Percentiles rank a stretch among this genome's conserved stretches.
Conservation (phyloP, 1,140 invertebrate species). For the Papilio aristodemus region DNA sequence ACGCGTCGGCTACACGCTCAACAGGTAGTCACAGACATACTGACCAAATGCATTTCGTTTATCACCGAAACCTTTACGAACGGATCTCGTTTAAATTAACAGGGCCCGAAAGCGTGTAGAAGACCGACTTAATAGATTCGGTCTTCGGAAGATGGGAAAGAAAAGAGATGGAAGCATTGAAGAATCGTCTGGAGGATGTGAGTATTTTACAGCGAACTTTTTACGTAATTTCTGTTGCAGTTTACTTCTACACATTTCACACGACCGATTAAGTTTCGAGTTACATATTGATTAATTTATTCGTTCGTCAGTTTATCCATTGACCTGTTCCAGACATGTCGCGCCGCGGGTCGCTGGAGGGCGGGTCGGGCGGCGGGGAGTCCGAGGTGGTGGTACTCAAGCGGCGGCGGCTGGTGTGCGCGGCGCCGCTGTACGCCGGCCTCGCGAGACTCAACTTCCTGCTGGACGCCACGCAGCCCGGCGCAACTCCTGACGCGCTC, state of each 20-base stretch:
- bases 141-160: slow-evolving; percentile 87
- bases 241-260: neutral
- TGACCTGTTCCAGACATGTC: slow-evolving; percentile 86
- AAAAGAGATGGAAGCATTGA: slow-evolving; percentile 93
- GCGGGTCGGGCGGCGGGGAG: slow-evolving; percentile 87
- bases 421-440: slow-evolving; percentile 87
- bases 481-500: slow-evolving; percentile 96
- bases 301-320: neutral
- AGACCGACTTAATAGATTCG: slow-evolving; percentile 88
- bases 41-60: no score
- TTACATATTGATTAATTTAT: neutral
- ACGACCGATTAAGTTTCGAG: neutral
- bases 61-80: no score
- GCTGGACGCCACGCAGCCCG: slow-evolving; percentile 96
- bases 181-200: slow-evolving; percentile 88
- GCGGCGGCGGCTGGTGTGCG: slow-evolving; percentile 89
- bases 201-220: slow-evolving; percentile 57
- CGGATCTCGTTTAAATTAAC: slow-evolving; percentile 40
- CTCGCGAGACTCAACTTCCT: slow-evolving; percentile 93
- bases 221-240: no score
- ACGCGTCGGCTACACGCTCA: slow-evolving; percentile 57
- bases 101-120: slow-evolving; percentile 92
- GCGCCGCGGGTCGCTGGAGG: slow-evolving; percentile 89
- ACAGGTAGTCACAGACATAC: no score
- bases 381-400: slow-evolving; percentile 93